Base-by-base conservation (phyloP, 2,888 invertebrate species). In the Leptopilina myrica region DNA sequence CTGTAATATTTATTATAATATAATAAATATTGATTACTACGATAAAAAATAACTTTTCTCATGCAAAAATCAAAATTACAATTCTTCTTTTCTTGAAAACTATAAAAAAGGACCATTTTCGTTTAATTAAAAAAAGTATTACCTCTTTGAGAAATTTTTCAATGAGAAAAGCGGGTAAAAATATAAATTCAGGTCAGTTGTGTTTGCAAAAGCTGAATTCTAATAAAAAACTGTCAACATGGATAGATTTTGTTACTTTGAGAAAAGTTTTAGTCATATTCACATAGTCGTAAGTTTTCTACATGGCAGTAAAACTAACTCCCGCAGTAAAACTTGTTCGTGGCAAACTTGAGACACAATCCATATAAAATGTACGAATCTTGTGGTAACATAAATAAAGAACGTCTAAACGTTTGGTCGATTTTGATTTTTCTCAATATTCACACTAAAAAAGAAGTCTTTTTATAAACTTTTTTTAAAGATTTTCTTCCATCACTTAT, bases 281-380 rank as follows among this genome's bases (percentile, higher is more conserved):
- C 62, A 62, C 62, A 62, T 62, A 62, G 62, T 62, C 62, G 62
- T 62, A 62, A 62, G 62, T 62, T 62, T 62, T 62, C 62, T 62
- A 62, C 62, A 62, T 62, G 62, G 20, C 62, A 62, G 15, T 62
- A 62, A 62, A 62, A 62, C 62, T n/a, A 62, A 62, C 62, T 20
- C 62, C 20, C 5, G 59, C 59, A n/a, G 59, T 62, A 62, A 62
- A 62, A 62, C 62, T 62, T 62, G 20, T 49, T 20, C 62, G 15
- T 1, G 62, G 15, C n/a, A 62, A 62, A 62, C 62, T 62, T 62
- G 62, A 62, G 20, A 62, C 62, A 62, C 62, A 62, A 62, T 62
- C 9, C 15, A 62, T 15, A 62, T 20, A 62, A 62, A 62, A 62
- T 62, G 20, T 62, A 62, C 62, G 62, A 62, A 15, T 62, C 62